Evolutionary conservation across 2,113 vertebrate species (phyloP).

Genomic region (Microtus richardsoni): DNA sequence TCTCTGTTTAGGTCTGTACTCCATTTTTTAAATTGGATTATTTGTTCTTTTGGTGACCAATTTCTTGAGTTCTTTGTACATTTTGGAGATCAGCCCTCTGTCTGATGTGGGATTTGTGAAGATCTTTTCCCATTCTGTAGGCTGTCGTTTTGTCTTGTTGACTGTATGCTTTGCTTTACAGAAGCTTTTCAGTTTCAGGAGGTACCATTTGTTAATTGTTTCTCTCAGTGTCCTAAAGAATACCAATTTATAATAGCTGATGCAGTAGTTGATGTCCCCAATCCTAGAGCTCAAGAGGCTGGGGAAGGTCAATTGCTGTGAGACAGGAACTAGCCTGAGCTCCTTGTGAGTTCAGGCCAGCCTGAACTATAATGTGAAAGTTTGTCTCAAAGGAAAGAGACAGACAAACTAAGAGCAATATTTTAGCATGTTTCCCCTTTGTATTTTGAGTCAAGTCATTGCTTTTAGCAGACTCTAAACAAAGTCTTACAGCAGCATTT

Average conservation of each 20-base stretch:
- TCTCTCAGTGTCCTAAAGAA: background rate
- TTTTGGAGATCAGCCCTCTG: no score
- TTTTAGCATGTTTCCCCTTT: background rate
- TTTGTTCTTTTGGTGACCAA: no score
- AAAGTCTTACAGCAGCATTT: background rate
- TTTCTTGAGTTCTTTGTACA: no score
- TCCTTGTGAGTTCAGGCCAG: background rate
- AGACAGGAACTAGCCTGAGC: background rate
- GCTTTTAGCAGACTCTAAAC: background rate
- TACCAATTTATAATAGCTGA: background rate
- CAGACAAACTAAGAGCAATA: background rate
- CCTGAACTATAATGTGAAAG: background rate
- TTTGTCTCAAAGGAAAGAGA: background rate
- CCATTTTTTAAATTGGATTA: no score
- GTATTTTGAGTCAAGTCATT: background rate
- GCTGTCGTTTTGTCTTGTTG: no score
- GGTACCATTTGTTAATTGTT: no score
- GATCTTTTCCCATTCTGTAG: no score
- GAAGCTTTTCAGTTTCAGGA: no score
- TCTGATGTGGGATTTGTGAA: no score
- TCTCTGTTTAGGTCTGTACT: no score
- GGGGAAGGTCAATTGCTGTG: background rate
- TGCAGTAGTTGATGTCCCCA: background rate
- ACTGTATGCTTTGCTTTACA: no score
- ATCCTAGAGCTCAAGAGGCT: background rate